phyloP scores from a whole-genome alignment of 2,888 invertebrate genomes.

The Rhagium mordax region DNA sequence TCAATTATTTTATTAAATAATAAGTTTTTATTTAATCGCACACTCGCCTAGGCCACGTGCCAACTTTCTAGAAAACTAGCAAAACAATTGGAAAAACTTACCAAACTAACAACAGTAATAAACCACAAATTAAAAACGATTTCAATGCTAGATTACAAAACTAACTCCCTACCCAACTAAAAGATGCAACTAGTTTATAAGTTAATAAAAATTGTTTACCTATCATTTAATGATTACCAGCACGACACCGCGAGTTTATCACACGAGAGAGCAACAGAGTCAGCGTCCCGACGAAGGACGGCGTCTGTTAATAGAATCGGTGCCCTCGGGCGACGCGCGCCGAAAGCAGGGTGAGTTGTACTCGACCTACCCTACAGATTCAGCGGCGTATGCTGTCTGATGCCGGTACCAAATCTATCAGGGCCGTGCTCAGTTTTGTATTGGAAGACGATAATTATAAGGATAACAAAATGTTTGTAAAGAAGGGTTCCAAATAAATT shows the following conservation, averaged over 20 bases:
- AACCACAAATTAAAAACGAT: slow-evolving; percentile 16
- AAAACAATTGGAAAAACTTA: background rate
- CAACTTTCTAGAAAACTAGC: too few species aligned
- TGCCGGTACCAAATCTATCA: background rate
- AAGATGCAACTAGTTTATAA: slow-evolving; percentile 1
- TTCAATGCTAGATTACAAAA: slow-evolving; percentile 37
- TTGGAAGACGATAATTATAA: background rate
- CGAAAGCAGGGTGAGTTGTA: slow-evolving; percentile 36
- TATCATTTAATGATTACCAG: slow-evolving; percentile 31
- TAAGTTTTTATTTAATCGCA: too few species aligned
- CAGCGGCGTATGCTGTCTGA: slow-evolving; percentile 23
- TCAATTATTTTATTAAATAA: too few species aligned
- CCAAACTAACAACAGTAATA: background rate
- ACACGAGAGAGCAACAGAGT: slow-evolving; percentile 47
- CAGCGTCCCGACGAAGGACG: slow-evolving; percentile 61
- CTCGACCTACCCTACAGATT: slow-evolving; percentile 59
- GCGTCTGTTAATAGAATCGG: slow-evolving; percentile 43
- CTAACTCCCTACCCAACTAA: slow-evolving; percentile 22
- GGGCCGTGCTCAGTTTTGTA: background rate
- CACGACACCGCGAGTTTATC: slow-evolving; percentile 27
- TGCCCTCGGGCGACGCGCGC: slow-evolving; percentile 58
- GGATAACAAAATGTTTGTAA: background rate
- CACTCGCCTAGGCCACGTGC: too few species aligned
- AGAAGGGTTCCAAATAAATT: too few species aligned
- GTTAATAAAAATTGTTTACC: slow-evolving; percentile 25